These are phyloP conservation scores for Tragelaphus buxtoni DNA, from an alignment of 2,113 vertebrate genomes.

Conservation along the genomic window DNA sequence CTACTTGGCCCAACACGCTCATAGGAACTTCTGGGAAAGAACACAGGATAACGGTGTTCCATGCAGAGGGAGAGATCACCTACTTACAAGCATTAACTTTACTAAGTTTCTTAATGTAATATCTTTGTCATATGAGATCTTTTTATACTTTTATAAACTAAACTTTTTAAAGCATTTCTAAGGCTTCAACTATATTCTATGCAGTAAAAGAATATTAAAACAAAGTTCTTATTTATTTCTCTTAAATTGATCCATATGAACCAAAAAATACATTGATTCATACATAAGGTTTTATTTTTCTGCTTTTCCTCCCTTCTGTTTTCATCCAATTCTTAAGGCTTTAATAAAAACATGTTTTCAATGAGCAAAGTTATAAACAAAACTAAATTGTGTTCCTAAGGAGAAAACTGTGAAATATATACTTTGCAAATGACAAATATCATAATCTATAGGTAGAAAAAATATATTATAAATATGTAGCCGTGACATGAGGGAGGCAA, in stretches of 20 bases:
- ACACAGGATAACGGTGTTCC: background rate
- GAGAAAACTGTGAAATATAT: background rate
- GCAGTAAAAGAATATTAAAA: background rate
- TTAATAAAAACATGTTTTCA: constrained; percentile 37
- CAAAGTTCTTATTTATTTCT: background rate
- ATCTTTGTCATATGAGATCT: background rate
- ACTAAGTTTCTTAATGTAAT: background rate
- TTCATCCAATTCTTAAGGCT: constrained; percentile 22
- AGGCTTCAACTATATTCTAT: background rate
- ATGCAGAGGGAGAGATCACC: background rate
- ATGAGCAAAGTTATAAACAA: constrained; percentile 51
- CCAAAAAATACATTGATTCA: background rate
- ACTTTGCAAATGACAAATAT: background rate
- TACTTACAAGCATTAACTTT: background rate
- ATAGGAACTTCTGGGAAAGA: background rate
- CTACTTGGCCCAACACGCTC: background rate
- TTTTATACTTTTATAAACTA: background rate
- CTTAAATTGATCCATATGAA: constrained; percentile 13
- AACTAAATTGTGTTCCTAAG: constrained; percentile 39
- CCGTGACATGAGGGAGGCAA: background rate
- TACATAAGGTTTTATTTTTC: constrained; percentile 7
- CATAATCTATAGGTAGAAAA: background rate
- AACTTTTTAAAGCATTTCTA: background rate
- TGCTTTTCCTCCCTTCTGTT: background rate
- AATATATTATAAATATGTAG: background rate